phyloP scores from a whole-genome alignment of 2,797 vertebrate genomes.

The Enoplosus armatus region DNA sequence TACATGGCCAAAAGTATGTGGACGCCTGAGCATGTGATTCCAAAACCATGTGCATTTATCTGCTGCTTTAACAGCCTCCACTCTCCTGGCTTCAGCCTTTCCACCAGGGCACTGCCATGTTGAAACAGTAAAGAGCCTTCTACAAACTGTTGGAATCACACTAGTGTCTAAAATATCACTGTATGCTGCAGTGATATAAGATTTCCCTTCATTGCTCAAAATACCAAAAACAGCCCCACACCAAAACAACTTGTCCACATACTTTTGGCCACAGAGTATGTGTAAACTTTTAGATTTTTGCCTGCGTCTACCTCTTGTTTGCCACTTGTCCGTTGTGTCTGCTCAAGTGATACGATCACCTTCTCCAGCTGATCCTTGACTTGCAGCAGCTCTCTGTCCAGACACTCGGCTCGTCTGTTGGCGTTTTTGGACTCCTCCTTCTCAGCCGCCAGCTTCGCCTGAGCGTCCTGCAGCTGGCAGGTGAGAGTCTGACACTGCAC shows the following conservation, averaged over 20 bases:
- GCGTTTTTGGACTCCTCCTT: conserved; percentile 31
- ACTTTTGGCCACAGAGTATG: not conserved
- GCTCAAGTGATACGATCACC: fast-evolving
- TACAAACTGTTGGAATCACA: not conserved
- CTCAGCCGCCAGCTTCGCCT: conserved; percentile 58
- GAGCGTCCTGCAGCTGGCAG: conserved; percentile 66
- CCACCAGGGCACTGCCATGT: fast-evolving
- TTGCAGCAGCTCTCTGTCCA: conserved; percentile 51
- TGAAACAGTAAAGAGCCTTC: not conserved
- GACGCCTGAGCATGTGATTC: not conserved
- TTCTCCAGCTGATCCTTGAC: conserved; percentile 51
- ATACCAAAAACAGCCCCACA: not conserved
- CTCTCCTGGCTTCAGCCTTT: not conserved
- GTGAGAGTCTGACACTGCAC: conserved; percentile 54
- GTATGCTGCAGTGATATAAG: not conserved
- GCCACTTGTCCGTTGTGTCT: not conserved
- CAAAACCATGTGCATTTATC: too few species aligned
- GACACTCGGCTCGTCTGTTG: conserved; percentile 8
- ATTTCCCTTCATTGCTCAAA: not conserved
- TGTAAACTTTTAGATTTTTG: not conserved
- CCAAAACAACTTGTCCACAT: not conserved
- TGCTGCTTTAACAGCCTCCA: not conserved
- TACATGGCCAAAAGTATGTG: not conserved
- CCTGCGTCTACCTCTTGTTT: conserved; percentile 69
- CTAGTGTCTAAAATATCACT: not conserved